Conservation (phyloP, 2,113 vertebrate genomes). For the Ondatra zibethicus region DNA sequence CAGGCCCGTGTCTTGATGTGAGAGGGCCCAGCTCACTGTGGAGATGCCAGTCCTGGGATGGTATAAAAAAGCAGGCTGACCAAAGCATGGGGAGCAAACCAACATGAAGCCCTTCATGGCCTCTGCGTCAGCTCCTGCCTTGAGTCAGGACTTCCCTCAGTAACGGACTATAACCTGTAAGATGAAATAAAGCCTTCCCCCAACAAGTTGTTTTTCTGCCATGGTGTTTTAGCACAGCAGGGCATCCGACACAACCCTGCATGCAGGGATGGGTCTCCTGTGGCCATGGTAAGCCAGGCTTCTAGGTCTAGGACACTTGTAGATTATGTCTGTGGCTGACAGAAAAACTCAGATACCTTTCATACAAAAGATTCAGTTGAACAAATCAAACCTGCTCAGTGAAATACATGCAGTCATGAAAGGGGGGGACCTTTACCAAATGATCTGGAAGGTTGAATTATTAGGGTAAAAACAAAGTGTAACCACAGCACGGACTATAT, state of each 20-base stretch:
- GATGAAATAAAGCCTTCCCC: background rate
- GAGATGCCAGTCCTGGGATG: background rate
- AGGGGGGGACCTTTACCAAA: background rate
- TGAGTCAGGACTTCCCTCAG: background rate
- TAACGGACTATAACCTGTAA: background rate
- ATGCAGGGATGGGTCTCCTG: background rate
- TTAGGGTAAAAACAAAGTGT: background rate
- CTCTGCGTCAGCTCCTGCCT: background rate
- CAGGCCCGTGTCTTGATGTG: background rate
- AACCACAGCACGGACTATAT: background rate
- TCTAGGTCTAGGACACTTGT: background rate
- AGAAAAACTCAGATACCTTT: background rate
- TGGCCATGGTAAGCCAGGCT: fast-evolving
- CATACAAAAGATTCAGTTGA: background rate
- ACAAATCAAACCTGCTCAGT: background rate
- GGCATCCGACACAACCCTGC: background rate
- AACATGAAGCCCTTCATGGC: background rate
- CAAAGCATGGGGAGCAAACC: background rate
- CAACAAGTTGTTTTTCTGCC: background rate
- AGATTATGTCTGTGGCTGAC: background rate
- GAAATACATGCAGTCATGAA: background rate
- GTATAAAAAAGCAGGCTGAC: background rate
- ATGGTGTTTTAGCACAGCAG: background rate
- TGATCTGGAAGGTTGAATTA: background rate
- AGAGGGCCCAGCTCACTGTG: background rate